phyloP scores from a whole-genome alignment of 2,113 vertebrate species.

The human region DNA sequence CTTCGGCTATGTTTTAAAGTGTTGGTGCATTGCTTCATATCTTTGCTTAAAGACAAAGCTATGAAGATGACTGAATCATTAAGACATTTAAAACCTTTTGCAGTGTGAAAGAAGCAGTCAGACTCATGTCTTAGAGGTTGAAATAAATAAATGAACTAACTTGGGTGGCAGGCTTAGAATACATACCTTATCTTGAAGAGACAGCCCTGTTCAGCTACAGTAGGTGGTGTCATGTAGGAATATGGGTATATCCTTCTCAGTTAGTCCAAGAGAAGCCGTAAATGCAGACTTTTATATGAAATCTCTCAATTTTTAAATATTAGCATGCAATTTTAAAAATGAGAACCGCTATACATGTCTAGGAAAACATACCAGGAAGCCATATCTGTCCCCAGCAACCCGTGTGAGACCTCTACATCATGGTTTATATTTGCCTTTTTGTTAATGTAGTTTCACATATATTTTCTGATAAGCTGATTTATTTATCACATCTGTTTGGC shows the following conservation, averaged over 20 bases:
- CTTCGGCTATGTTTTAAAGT: background rate
- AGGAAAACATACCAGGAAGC: background rate
- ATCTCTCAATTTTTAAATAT: background rate
- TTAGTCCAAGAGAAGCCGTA: background rate
- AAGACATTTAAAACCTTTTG: background rate
- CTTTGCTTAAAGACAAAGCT: slow-evolving; percentile 35
- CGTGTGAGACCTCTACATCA: background rate
- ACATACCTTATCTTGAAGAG: background rate
- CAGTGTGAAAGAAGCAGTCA: background rate
- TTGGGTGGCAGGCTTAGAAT: background rate
- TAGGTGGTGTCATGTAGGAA: background rate
- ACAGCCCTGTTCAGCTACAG: background rate
- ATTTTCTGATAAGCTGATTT: slow-evolving; percentile 40
- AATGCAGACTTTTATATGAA: background rate
- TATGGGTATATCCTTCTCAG: background rate
- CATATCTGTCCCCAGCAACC: background rate
- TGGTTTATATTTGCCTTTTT: background rate
- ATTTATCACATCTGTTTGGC: background rate
- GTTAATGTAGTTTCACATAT: background rate
- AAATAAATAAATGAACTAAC: background rate
- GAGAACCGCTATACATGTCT: background rate
- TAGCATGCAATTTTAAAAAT: background rate
- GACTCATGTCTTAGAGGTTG: background rate
- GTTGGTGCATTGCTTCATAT: background rate
- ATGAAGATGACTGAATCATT: background rate